phyloP scores from a whole-genome alignment of 1,140 invertebrate species.

The Adoxophyes honmai region DNA sequence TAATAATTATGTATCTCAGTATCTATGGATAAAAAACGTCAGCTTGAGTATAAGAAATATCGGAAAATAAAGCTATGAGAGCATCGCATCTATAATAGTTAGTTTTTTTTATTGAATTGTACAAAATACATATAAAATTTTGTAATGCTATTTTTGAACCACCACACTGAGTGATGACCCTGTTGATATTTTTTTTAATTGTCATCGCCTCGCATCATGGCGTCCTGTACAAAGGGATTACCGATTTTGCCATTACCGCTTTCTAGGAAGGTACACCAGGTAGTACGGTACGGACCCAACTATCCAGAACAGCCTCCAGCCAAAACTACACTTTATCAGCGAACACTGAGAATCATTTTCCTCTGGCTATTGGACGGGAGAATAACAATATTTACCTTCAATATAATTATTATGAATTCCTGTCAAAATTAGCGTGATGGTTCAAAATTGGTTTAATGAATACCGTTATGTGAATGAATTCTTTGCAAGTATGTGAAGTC shows the following conservation, averaged over 20 bases:
- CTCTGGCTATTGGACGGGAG: background rate
- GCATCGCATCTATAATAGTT: no score
- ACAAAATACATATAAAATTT: no score
- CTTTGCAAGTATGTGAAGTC: conserved; percentile 37
- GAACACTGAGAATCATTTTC: conserved; percentile 15
- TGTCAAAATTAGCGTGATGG: conserved; percentile 44
- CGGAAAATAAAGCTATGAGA: no score
- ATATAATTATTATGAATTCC: conserved; percentile 38
- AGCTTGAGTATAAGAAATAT: no score
- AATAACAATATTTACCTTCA: conserved; percentile 8
- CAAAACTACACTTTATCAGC: conserved; percentile 24
- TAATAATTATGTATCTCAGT: no score
- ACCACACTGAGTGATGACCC: background rate
- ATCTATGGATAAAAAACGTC: no score
- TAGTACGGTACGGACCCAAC: conserved; percentile 51
- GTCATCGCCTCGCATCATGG: conserved; percentile 57
- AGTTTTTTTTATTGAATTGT: no score
- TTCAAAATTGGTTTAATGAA: conserved; percentile 25
- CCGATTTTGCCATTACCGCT: conserved; percentile 56
- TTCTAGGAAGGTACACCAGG: conserved; percentile 70
- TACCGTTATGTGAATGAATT: conserved; percentile 47
- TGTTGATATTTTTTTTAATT: conserved; percentile 60
- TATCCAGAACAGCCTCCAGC: conserved; percentile 29
- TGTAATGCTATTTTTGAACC: no score
- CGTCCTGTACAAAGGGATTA: conserved; percentile 69